A percentile compares a stretch with the other conserved stretches of the same genome.
Evolutionary conservation across 2,888 invertebrate species (phyloP).

Genomic region (Lacanobia oleracea): DNA sequence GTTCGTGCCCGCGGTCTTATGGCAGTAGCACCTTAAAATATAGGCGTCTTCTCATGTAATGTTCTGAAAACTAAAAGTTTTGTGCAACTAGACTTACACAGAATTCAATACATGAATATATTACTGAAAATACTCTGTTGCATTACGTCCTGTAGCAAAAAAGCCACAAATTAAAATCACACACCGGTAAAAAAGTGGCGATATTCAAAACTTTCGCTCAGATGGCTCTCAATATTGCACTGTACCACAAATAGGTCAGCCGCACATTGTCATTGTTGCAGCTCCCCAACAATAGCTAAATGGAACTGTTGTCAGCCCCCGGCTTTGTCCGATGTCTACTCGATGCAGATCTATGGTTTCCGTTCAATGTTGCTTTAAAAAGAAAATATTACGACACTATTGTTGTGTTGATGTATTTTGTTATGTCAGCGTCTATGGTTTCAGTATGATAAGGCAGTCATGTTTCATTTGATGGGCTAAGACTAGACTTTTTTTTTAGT

Average conservation of each 20-base stretch:
- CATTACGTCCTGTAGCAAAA: neutral
- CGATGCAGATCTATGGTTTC: conserved; percentile 83
- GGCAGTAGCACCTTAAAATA: neutral
- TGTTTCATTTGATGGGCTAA: neutral
- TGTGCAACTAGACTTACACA: no score
- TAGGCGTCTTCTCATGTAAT: neutral
- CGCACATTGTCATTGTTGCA: conserved; percentile 62
- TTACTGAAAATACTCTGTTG: neutral
- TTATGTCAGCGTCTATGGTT: conserved; percentile 8
- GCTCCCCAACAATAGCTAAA: conserved; percentile 79
- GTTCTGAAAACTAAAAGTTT: neutral
- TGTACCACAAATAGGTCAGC: conserved; percentile 64
- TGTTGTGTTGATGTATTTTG: conserved; percentile 34
- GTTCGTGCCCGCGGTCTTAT: no score
- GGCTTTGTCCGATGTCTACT: conserved; percentile 83
- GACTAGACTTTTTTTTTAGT: no score
- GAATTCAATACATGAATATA: neutral
- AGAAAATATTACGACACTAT: conserved; percentile 73
- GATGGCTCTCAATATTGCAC: conserved; percentile 62
- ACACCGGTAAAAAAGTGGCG: conserved; percentile 20
- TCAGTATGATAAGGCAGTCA: neutral
- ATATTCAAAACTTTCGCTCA: conserved; percentile 62
- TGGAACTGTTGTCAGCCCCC: conserved; percentile 80
- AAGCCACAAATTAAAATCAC: conserved; percentile 31
- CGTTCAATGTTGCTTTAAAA: conserved; percentile 74